Conservation (phyloP, 2,797 vertebrate species). For the Euthynnus affinis region DNA sequence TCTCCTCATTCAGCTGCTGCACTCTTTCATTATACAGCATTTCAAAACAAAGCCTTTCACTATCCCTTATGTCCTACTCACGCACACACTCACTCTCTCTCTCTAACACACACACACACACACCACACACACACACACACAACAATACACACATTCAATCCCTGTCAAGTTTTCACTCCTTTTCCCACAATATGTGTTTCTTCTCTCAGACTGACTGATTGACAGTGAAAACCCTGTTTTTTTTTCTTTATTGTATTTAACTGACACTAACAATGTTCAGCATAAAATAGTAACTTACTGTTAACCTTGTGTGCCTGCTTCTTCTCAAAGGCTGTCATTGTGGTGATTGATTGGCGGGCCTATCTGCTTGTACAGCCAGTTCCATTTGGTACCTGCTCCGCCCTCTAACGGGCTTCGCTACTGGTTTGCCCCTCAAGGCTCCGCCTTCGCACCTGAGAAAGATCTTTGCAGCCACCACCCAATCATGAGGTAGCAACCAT, state of each 20-base stretch:
- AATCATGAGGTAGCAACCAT: too few species aligned
- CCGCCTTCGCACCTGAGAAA: too few species aligned
- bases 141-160: conserved; percentile 15
- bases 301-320: conserved; percentile 17
- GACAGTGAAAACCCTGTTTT: conserved; percentile 34
- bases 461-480: too few species aligned
- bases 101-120: not conserved
- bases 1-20: conserved; percentile 70
- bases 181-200: conserved; percentile 14
- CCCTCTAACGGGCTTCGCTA: too few species aligned
- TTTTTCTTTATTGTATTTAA: conserved; percentile 15
- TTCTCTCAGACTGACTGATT: conserved; percentile 36
- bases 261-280: conserved; percentile 41
- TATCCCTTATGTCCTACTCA: conserved; percentile 24
- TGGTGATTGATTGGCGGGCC: conserved; percentile 63
- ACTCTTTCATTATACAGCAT: conserved; percentile 64
- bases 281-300: conserved; percentile 37
- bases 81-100: not conserved
- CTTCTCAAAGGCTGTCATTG: conserved; percentile 37
- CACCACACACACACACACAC: not conserved
- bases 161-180: conserved; percentile 40
- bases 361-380: conserved; percentile 28
- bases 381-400: not conserved
- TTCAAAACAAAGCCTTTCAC: conserved; percentile 57
- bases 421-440: too few species aligned